Evolutionary conservation across 2,888 invertebrate species (phyloP).

Genomic region (Ormyrus labotus): DNA sequence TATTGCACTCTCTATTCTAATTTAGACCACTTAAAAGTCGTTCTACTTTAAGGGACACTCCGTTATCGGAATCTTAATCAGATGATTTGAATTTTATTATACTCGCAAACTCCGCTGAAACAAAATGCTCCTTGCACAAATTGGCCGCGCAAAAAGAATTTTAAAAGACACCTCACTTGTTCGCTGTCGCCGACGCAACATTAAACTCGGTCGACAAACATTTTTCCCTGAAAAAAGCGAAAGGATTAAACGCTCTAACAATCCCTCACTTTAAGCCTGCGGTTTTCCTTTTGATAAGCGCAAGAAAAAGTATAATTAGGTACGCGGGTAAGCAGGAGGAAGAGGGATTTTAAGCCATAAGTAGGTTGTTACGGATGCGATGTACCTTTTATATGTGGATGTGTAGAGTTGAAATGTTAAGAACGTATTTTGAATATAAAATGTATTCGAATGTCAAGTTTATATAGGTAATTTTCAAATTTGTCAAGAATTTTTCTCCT

Average conservation of each 20-base stretch:
- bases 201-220: not conserved
- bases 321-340: not conserved
- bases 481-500: not conserved
- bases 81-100: slow-evolving; percentile 23
- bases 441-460: no score
- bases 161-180: not conserved
- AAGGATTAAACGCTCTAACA: not conserved
- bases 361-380: not conserved
- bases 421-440: not conserved
- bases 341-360: no score
- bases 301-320: not conserved
- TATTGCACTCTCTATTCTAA: slow-evolving; percentile 16
- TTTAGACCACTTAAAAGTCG: slow-evolving; percentile 20
- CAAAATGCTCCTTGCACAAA: not conserved
- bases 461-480: slow-evolving; percentile 8
- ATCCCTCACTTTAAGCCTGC: not conserved
- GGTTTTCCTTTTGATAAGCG: not conserved
- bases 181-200: not conserved
- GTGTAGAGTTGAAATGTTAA: not conserved
- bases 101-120: slow-evolving; percentile 4
- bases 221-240: not conserved
- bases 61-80: slow-evolving; percentile 14
- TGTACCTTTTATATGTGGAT: not conserved
- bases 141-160: not conserved
- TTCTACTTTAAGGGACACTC: slow-evolving; percentile 2